These are phyloP conservation scores for Tarsius wallacei DNA, from an alignment of 2,797 vertebrate species.

Conservation along the genomic window DNA sequence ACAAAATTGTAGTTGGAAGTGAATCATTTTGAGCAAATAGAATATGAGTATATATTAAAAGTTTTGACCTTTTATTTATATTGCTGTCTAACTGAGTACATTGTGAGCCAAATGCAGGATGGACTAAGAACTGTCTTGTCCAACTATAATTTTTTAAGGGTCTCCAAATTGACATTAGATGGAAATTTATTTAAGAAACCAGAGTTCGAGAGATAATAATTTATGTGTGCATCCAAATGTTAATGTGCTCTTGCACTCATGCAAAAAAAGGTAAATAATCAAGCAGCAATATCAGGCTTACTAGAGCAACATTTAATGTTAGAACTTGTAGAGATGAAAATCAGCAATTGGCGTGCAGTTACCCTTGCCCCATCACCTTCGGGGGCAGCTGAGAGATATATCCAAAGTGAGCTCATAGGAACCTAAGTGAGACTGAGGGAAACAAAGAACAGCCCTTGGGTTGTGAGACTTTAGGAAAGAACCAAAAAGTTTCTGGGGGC, in stretches of 20 bases:
- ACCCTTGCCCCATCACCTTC: not conserved
- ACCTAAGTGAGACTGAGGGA: not conserved
- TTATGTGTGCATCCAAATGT: not conserved
- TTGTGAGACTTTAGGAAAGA: not conserved
- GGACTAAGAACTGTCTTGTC: not conserved
- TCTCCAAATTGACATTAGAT: not conserved
- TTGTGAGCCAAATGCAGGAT: not conserved
- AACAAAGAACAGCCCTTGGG: not conserved
- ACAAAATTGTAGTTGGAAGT: not conserved
- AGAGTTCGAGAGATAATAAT: not conserved
- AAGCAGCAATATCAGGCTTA: not conserved
- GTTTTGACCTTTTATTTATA: not conserved
- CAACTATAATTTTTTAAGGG: not conserved
- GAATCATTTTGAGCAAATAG: not conserved
- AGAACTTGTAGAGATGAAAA: not conserved
- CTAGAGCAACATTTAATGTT: not conserved
- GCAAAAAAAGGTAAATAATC: not conserved
- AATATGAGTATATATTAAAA: not conserved
- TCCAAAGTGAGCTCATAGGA: not conserved
- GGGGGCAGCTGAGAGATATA: not conserved
- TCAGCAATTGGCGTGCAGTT: not conserved
- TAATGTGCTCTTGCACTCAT: not conserved
- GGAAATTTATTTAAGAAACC: not conserved
- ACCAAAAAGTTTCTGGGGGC: not conserved
- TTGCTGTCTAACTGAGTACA: not conserved